A percentile compares a stretch with the other conserved stretches of the same genome.
phyloP scores from a whole-genome alignment of 2,113 vertebrate genomes.

The Machaerirhynchus nigripectus region DNA sequence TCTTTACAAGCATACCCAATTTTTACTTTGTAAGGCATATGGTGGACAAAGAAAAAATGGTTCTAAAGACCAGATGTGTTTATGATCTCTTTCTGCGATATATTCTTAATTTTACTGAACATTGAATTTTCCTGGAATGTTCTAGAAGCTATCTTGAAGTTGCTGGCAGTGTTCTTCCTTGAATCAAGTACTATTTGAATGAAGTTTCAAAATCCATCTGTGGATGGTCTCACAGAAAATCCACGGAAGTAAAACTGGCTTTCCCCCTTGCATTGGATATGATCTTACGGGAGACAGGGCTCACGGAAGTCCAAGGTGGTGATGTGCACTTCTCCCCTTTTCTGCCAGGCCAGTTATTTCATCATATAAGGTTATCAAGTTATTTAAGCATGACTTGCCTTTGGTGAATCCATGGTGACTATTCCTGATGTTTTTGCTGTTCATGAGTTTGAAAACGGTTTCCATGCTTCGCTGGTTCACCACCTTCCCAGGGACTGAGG shows the following conservation, averaged over 20 bases:
- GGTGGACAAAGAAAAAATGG: background rate
- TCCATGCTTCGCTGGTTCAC: background rate
- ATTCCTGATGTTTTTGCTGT: background rate
- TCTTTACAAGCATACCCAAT: background rate
- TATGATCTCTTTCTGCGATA: background rate
- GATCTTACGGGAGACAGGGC: background rate
- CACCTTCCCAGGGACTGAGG: background rate
- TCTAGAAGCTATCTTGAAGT: background rate
- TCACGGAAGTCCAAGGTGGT: background rate
- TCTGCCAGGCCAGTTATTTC: background rate
- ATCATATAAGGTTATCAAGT: background rate
- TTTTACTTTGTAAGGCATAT: background rate
- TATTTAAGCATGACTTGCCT: background rate
- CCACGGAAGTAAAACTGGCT: background rate
- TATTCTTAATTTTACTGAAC: background rate
- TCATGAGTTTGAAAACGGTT: background rate
- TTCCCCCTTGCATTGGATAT: background rate
- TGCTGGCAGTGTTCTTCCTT: background rate
- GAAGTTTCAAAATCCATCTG: background rate
- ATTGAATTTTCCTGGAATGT: background rate
- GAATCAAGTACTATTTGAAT: background rate
- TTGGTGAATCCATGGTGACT: background rate
- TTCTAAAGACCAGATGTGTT: background rate
- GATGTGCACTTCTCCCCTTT: accelerated
- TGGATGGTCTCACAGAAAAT: background rate